These are phyloP conservation scores for Eumerus sabulonum DNA, from an alignment of 2,888 invertebrate genomes.

Conservation along the genomic window DNA sequence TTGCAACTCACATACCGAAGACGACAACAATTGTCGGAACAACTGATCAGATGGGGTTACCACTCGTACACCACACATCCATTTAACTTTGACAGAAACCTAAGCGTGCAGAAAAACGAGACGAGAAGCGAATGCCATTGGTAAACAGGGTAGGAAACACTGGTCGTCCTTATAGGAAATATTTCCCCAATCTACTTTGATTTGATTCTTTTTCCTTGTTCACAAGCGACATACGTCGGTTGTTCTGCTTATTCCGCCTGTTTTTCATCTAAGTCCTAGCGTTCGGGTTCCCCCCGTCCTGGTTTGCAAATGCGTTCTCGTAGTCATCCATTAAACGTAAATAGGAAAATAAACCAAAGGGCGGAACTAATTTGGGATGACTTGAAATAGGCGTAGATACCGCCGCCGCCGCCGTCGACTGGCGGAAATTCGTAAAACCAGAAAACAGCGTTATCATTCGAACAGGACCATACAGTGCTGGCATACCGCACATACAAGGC, in stretches of 20 bases:
- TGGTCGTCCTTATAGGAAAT: conserved; percentile 44
- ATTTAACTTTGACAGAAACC: conserved; percentile 66
- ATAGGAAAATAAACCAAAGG: conserved; percentile 79
- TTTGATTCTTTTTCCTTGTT: conserved; percentile 19
- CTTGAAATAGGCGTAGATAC: conserved; percentile 60
- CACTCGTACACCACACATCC: conserved; percentile 57
- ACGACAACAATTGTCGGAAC: conserved; percentile 52
- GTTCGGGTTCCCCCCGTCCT: conserved; percentile 26
- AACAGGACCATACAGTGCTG: conserved; percentile 1
- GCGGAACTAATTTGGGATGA: conserved; percentile 78
- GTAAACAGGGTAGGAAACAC: not conserved
- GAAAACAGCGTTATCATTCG: conserved; percentile 46
- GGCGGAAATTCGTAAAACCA: conserved; percentile 62
- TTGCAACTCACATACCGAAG: conserved; percentile 34
- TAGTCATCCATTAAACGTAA: conserved; percentile 71
- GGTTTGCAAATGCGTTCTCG: conserved; percentile 51
- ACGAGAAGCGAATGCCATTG: conserved; percentile 32
- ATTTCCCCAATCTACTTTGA: conserved; percentile 52
- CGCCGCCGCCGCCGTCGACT: conserved; percentile 2
- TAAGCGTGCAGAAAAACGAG: conserved; percentile 67
- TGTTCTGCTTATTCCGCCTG: conserved; percentile 25
- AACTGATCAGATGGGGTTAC: conserved; percentile 41
- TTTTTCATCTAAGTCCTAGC: conserved; percentile 33
- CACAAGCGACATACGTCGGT: conserved; percentile 29
- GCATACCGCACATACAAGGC: conserved; percentile 18